Base-by-base conservation (phyloP, 2,888 invertebrate species). In the Erebia epiphron region DNA sequence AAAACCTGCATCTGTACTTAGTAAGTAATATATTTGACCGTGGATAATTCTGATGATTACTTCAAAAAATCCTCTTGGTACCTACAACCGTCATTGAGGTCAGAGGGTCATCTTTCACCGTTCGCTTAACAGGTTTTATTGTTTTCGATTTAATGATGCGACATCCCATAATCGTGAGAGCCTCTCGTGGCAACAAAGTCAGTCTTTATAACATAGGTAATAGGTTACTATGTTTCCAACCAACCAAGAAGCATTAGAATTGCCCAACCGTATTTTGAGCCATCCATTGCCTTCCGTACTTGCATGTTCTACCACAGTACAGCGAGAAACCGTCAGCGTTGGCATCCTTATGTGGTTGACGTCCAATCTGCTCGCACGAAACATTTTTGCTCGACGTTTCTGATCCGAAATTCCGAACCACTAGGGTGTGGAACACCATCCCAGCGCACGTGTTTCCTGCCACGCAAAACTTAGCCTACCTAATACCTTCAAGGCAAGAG, bases 101-200 rank as follows among this genome's bases (percentile, higher is more conserved):
- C 74, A 74, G 70, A 71, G 62, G 73, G 70, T 74, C 74, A 73
- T 73, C 73, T 73, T 73, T 71, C 73, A 73, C 73, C 71, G 71
- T 71, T 65, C 71, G 69, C 69, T 63, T 68, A 66, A 68, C 73
- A 71, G 71, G 73, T 73, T 73, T 35, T 73, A 73, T 73, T 73
- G 73, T 73, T 71, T 73, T 71, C 73, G 56, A 73, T 73, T 69
- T 73, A 73, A 73, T 71, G 73, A 73, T 71, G 71, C 61, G 71
- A 73, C 71, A 73, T 73, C 71, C 71, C 67, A 69, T 71, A 71
- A 71, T 69, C 69, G 67, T 73, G 67, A 67, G 73, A 73, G 18
- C 46, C 66, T 66, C 52, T 54, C 2, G 16, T 35, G 18, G 52
- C 35, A 26, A 58, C 66, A 56, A 43, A 46, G 67, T 60, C 41